Percentiles rank a stretch among this genome's conserved stretches.
Evolutionary conservation across 2,888 invertebrate genomes (phyloP).

Genomic region (Drosophila helvetica): DNA sequence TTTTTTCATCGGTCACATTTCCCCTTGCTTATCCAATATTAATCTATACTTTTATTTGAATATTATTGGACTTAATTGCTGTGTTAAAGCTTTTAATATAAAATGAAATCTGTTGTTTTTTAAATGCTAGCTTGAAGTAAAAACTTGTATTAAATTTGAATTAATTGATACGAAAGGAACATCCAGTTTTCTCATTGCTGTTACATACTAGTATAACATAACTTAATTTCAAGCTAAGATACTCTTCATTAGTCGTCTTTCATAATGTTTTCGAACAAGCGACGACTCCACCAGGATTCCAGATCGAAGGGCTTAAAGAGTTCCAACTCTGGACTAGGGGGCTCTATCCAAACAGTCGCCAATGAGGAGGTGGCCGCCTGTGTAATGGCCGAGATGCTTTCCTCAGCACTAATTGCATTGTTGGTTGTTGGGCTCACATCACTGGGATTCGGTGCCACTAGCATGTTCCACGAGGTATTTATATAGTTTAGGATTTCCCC

Average conservation of each 20-base stretch:
- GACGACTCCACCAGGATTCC: conserved; percentile 95
- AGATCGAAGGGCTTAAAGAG: conserved; percentile 96
- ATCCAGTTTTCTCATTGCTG: no score
- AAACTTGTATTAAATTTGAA: no score
- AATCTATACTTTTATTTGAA: no score
- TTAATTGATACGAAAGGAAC: no score
- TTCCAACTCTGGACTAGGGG: conserved; percentile 88
- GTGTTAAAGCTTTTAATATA: no score
- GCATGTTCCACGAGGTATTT: conserved; percentile 87
- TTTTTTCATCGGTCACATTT: no score
- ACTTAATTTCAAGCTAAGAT: conserved; percentile 22
- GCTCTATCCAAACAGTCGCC: conserved; percentile 87
- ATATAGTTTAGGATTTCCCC: conserved; percentile 94
- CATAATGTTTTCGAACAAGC: conserved; percentile 93
- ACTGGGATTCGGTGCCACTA: conserved; percentile 83
- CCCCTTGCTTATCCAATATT: no score
- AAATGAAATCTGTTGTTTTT: no score
- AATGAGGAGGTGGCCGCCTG: conserved; percentile 55
- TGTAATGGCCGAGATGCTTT: conserved; percentile 55
- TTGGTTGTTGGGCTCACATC: conserved; percentile 66
- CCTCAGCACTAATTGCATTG: conserved; percentile 83
- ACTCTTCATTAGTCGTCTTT: conserved; percentile 87
- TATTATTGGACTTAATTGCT: no score
- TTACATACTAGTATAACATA: no score
- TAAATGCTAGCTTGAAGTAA: no score